Evolutionary conservation across 2,113 vertebrate species (phyloP).

Genomic region (Prionailurus bengalensis): DNA sequence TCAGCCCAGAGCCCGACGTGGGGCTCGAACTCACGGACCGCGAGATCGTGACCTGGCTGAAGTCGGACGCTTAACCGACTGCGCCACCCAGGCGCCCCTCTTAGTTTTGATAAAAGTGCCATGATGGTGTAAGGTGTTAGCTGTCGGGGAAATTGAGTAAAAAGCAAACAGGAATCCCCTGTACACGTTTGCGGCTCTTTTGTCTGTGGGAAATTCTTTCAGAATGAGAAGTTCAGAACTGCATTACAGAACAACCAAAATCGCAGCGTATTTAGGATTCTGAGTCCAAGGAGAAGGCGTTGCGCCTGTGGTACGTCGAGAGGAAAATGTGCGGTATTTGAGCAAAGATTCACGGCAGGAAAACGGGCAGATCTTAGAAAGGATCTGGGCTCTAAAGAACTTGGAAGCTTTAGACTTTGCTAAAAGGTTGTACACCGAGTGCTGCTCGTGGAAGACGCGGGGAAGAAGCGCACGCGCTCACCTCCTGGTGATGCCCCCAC

Average conservation of each 20-base stretch:
- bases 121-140: neutral
- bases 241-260: neutral
- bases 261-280: neutral
- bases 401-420: neutral
- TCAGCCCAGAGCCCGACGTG: too few relatives aligned
- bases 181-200: neutral
- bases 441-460: fast-evolving
- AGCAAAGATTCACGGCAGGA: neutral
- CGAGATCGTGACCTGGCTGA: too few relatives aligned
- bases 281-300: neutral
- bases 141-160: neutral
- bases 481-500: neutral
- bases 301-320: neutral
- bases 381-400: neutral
- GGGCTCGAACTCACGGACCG: too few relatives aligned
- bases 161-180: neutral
- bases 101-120: neutral
- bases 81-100: too few relatives aligned
- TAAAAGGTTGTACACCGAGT: too few relatives aligned
- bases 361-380: neutral
- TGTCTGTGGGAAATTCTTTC: neutral
- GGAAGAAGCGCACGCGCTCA: fast-evolving
- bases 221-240: neutral
- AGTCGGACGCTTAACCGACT: too few relatives aligned
- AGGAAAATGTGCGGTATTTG: neutral